Evolutionary conservation across 2,113 vertebrate species (phyloP), one percentile per base, ranked within the genome.

Genomic region (Drymodes brunneopygia): DNA sequence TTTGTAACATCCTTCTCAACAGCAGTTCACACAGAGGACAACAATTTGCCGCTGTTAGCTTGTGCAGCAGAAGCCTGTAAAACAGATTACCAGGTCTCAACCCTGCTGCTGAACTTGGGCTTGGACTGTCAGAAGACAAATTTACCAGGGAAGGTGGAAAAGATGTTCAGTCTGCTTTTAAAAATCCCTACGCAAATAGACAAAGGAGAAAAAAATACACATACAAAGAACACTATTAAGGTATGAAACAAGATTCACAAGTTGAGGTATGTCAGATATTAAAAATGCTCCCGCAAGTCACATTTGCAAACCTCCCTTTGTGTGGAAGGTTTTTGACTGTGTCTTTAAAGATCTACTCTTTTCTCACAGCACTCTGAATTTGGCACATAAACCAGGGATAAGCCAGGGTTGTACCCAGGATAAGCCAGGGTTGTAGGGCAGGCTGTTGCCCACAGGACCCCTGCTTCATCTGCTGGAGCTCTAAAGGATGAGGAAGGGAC

Each of bases 71-170:
- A 70, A 92, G 56, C 19, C 83, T 81, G 15, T 78, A 67, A 87
- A 88, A 93, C 67, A 61, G 11, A 92, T 86, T 25, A 90, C 35
- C 33, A 74, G 38, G 24, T 88, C 78, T 54, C 75, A 93, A 12
- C 38, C 16, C 60, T 47, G 33, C 67, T 77, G 71, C 45, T 83
- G 82, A 70, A 64, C 42, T 64, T 60, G 24, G 53, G 58, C 58
- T 95, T 12, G 1, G 36, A 40, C 36, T 67, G 40, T 36, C 61
- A 60, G 45, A 48, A 40, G 53, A 47, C 12, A 67, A 35, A 71
- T 75, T 44, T 87, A 29, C 44, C 24, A 64, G 28, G 51, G 21
- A 92, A 86, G 61, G 48, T 50, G 5, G 70, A 88, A 92, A 94
- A 51, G 24, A 77, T 33, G 17, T 69, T 90, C 42, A 48, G 22